Evolutionary conservation across 2,888 invertebrate genomes (phyloP).

Genomic region (Trichopria drosophilae): DNA sequence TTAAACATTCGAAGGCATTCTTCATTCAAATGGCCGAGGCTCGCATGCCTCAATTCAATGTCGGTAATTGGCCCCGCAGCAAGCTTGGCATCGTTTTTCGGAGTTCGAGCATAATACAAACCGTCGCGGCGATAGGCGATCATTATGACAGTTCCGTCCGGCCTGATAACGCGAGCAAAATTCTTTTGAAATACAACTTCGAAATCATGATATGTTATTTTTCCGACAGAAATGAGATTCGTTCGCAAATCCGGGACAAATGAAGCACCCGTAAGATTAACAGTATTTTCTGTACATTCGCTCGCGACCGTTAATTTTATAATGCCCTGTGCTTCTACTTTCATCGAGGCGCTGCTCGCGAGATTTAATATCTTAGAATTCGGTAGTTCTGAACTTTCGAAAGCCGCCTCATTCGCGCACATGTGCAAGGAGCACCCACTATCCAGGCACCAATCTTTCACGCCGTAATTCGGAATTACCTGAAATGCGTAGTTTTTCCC

Average conservation of each 20-base stretch:
- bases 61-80: too few species aligned
- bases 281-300: neutral
- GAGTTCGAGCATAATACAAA: slow-evolving; percentile 13
- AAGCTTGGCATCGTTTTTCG: neutral
- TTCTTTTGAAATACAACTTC: neutral
- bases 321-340: too few species aligned
- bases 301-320: neutral
- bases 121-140: slow-evolving; percentile 16
- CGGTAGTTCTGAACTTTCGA: too few species aligned
- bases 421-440: too few species aligned
- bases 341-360: too few species aligned
- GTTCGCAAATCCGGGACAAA: neutral
- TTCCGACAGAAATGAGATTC: slow-evolving; percentile 2
- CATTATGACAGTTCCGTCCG: slow-evolving; percentile 10
- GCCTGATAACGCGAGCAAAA: slow-evolving; percentile 12
- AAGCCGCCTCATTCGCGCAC: too few species aligned
- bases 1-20: too few species aligned
- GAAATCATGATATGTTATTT: neutral
- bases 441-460: slow-evolving; percentile 8
- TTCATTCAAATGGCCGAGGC: slow-evolving; percentile 12
- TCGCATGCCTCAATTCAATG: slow-evolving; percentile 13
- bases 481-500: too few species aligned
- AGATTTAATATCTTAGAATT: too few species aligned
- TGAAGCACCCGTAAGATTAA: too few species aligned
- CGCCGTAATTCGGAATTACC: too few species aligned